A percentile compares a stretch with the other conserved stretches of the same genome.
Evolutionary conservation across 2,113 vertebrate genomes (phyloP).

Genomic region (Carassius carassius): DNA sequence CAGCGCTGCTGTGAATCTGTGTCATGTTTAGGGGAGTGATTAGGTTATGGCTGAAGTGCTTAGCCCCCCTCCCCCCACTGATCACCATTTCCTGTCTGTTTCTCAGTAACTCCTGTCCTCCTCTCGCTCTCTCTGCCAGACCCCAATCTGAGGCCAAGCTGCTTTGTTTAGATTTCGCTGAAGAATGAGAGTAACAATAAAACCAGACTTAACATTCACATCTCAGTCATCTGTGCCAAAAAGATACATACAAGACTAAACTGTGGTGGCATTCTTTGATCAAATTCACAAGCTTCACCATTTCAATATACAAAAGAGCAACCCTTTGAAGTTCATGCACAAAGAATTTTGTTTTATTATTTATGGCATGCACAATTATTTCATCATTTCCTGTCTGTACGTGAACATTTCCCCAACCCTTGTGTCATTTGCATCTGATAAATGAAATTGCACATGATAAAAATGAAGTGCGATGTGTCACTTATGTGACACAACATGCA

Average conservation of each 20-base stretch:
- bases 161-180: constrained; percentile 71
- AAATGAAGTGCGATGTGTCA: no score
- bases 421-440: no score
- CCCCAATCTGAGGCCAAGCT: constrained; percentile 64
- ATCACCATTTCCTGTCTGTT: constrained; percentile 70
- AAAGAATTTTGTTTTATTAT: background rate
- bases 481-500: background rate
- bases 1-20: background rate
- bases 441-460: background rate
- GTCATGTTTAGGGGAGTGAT: constrained; percentile 30
- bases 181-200: constrained; percentile 62
- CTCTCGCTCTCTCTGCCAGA: constrained; percentile 37
- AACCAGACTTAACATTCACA: constrained; percentile 45
- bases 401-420: constrained; percentile 1
- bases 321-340: background rate
- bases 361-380: background rate
- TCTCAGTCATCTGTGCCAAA: background rate
- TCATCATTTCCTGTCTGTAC: background rate
- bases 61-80: constrained; percentile 1
- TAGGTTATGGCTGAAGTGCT: constrained; percentile 47
- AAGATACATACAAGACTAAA: constrained; percentile 2
- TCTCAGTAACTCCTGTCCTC: constrained; percentile 55
- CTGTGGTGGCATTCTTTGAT: background rate
- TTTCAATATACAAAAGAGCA: background rate
- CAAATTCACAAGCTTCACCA: background rate